Percentiles rank a stretch among this genome's conserved stretches.
These are phyloP conservation scores for Clunio marinus DNA, from an alignment of 2,888 invertebrate genomes.

Conservation along the genomic window DNA sequence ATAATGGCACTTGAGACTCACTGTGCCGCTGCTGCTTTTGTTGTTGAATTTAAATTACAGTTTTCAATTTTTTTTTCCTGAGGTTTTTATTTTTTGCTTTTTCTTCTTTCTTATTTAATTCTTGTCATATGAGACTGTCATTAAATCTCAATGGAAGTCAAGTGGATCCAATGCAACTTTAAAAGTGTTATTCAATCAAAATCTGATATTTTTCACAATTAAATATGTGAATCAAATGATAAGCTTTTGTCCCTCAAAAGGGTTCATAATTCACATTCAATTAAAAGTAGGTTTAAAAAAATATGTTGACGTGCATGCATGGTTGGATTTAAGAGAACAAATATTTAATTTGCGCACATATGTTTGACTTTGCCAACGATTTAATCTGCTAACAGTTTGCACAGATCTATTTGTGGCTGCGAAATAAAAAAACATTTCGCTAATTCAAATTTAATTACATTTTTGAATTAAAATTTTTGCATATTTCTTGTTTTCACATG, in stretches of 20 bases:
- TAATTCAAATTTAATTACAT: background rate
- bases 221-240: background rate
- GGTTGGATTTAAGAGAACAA: background rate
- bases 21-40: background rate
- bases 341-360: constrained; percentile 26
- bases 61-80: background rate
- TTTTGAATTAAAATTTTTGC: background rate
- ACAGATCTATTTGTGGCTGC: background rate
- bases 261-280: background rate
- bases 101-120: background rate
- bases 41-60: constrained; percentile 12
- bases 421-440: background rate
- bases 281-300: background rate
- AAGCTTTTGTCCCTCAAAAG: background rate
- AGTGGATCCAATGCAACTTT: background rate
- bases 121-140: background rate
- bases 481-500: background rate
- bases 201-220: background rate
- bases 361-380: background rate
- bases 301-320: background rate
- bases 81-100: background rate
- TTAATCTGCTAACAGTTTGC: constrained; percentile 24
- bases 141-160: no score
- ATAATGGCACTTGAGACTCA: constrained; percentile 29
- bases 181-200: background rate